phyloP scores from a whole-genome alignment of 2,888 invertebrate species.

The Villa cingulata region DNA sequence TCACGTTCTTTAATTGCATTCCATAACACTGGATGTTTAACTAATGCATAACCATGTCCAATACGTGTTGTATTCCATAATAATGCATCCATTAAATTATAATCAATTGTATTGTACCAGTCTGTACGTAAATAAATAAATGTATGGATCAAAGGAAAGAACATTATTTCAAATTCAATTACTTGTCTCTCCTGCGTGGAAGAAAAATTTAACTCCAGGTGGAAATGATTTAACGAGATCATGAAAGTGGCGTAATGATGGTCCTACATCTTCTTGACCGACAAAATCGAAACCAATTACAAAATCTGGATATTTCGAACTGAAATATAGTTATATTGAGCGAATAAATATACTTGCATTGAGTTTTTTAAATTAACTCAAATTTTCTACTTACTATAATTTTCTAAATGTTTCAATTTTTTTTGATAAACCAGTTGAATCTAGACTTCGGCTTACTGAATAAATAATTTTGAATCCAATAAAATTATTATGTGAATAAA shows the following conservation, averaged over 20 bases:
- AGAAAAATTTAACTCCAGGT: conserved; percentile 39
- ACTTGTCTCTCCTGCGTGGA: conserved; percentile 55
- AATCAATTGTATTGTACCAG: conserved; percentile 43
- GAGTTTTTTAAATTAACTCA: no score
- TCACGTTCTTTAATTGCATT: conserved; percentile 26
- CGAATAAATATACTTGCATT: no score
- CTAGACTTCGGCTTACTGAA: conserved; percentile 19
- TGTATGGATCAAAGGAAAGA: neutral
- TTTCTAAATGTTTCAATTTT: conserved; percentile 20
- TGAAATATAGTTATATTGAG: conserved; percentile 16
- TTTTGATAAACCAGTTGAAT: conserved; percentile 13
- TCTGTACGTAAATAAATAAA: conserved; percentile 22
- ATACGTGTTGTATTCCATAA: conserved; percentile 32
- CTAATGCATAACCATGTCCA: conserved; percentile 32
- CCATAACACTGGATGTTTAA: conserved; percentile 33
- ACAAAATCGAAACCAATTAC: conserved; percentile 53
- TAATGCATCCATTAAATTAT: conserved; percentile 41
- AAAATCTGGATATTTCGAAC: conserved; percentile 37
- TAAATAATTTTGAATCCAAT: conserved; percentile 47
- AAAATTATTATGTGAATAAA: conserved; percentile 40
- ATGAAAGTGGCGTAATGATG: conserved; percentile 38
- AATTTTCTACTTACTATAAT: conserved; percentile 22
- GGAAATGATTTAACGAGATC: conserved; percentile 24
- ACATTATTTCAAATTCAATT: conserved; percentile 1
- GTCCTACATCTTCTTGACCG: conserved; percentile 50